Base-by-base conservation (phyloP, 2,797 vertebrate genomes). In the Erpetoichthys calabaricus region DNA sequence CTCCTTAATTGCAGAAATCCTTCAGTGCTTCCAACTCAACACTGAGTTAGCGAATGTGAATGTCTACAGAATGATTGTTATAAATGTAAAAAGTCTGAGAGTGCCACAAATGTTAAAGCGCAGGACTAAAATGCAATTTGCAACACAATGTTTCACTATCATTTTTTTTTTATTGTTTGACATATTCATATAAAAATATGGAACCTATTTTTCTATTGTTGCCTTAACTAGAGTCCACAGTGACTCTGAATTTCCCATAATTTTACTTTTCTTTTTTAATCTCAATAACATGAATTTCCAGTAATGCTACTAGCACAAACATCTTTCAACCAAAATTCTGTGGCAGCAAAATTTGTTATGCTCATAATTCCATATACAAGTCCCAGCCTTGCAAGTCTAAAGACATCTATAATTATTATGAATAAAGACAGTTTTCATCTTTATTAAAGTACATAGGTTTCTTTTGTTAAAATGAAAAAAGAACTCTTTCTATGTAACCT, bases 401-500 rank as follows among this genome's bases (percentile, higher is more conserved):
- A 77, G 60, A 65, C 72, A 72, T 76, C 75, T 76, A 64, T 74
- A 74, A 76, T 78, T 80, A 80, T 82, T 82, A 78, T 71, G 54
- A 61, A 56, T 62, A 66, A 70, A 59, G 57, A 63, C 64, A 60
- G 59, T 69, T 68, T 75, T 71, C 64, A 67, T 78, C 73, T 81
- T 77, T 72, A 80, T 79, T 60, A 51, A 41, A 50, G 45, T 56
- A 49, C 46, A 42, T 42, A 9, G 45, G 55, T 46, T 51, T 51
- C 50, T 45, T 56, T 60, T 60, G 57, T 56, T 25, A 25, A 25
- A 25, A 25, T 2, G 25, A 25, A 25, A 43, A 50, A 55, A 60
- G 47, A 51, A 60, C 51, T 44, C 46, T 51, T 9, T 54, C 47
- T 51, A 8, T 45, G 55, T 51, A 56, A 67, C 63, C 70, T 64